Evolutionary conservation across 2,888 invertebrate species (phyloP).

Genomic region (Diploptera punctata): DNA sequence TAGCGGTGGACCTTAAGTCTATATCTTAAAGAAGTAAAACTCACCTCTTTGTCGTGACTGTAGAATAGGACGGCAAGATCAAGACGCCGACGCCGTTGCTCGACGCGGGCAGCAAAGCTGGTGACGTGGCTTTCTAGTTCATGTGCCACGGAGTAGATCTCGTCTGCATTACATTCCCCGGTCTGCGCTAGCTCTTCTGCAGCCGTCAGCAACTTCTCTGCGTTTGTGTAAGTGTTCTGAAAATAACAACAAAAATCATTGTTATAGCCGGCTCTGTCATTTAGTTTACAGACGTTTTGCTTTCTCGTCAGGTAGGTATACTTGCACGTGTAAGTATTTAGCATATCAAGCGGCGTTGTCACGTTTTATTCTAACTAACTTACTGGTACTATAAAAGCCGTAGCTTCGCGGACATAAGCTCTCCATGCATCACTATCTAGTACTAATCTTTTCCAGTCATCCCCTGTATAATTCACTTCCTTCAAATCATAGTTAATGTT

Average conservation of each 20-base stretch:
- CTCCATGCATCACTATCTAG: too few relatives aligned
- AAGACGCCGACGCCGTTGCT: conserved; percentile 85
- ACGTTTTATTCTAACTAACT: too few relatives aligned
- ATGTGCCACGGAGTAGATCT: conserved; percentile 92
- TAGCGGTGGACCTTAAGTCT: neutral
- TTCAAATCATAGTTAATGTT: too few relatives aligned
- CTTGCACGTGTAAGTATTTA: too few relatives aligned
- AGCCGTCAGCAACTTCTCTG: conserved; percentile 93
- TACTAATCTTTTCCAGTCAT: too few relatives aligned
- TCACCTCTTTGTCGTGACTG: conserved; percentile 93
- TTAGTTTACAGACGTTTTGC: too few relatives aligned
- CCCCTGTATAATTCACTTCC: too few relatives aligned
- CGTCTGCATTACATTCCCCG: conserved; percentile 96
- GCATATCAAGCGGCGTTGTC: neutral
- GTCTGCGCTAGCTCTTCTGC: conserved; percentile 95
- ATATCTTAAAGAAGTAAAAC: conserved; percentile 50
- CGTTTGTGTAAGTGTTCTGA: conserved; percentile 98
- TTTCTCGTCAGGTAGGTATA: too few relatives aligned
- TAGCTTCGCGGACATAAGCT: too few relatives aligned
- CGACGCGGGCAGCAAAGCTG: conserved; percentile 92
- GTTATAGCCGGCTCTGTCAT: too few relatives aligned
- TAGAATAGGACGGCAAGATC: conserved; percentile 95
- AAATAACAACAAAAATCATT: conserved; percentile 47
- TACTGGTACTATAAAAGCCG: too few relatives aligned
- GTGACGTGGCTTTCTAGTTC: conserved; percentile 94